Base-by-base conservation (phyloP, 2,797 vertebrate genomes). In the Decapterus maruadsi region DNA sequence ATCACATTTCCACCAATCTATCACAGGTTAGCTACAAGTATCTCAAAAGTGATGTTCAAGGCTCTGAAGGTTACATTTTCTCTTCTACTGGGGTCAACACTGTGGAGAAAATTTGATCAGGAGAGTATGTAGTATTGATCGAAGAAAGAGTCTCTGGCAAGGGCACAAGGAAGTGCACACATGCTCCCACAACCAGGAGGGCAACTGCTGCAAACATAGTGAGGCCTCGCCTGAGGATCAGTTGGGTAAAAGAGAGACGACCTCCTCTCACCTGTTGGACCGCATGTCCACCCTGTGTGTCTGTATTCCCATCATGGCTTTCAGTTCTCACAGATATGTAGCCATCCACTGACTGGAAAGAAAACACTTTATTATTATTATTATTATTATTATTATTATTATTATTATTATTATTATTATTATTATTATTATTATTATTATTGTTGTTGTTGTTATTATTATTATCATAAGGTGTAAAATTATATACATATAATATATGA, bases 211-310 rank as follows among this genome's bases (percentile, higher is more conserved):
- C 26, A 1, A 92, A 83, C 36, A 94, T n/a, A 3, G 87, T 92
- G 57, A 95, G 83, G 13, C 92, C 93, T 0, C 95, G 91, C 10
- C 88, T 90, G 72, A 95, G 0, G n/a, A 96, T 19, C 81, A 98
- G 80, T 58, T 96, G 94, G 8, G 81, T 90, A 20, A 82, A 82
- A 0, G 86, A 79, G 64, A 95, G 87, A 7, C 31, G 36, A 0
- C 75, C 55, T 2, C 2, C 36, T 42, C 72, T 75, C 60, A 12
- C 19, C 36, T 58, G 72, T 66, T 58, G 77, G 53, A 17, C 48
- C 22, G 6, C 50, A 36, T 40, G 61, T 57, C 10, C 77, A 17
- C 36, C 40, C 22, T 61, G 29, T 1, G 38, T 29, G 55, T 59
- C 77, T 0, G 20, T 46, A 57, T 48, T 51, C 20, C 42, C 73